Percentiles rank a stretch among this genome's conserved stretches.
These are phyloP conservation scores for Drosophila flavopinicola DNA, from an alignment of 2,888 invertebrate genomes.

Conservation along the genomic window DNA sequence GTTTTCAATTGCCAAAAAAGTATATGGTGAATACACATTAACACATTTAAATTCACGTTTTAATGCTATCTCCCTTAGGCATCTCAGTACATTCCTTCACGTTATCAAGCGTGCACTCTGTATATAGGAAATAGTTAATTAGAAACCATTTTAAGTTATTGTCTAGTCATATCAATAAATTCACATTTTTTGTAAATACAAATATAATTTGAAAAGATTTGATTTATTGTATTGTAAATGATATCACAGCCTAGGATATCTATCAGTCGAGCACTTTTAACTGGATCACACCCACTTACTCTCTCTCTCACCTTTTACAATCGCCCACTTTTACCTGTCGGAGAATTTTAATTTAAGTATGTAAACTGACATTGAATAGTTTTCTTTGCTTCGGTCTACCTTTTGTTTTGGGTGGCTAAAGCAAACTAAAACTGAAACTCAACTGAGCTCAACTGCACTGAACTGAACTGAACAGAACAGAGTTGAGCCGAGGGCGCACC, in stretches of 20 bases:
- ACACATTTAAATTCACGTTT: too few species aligned
- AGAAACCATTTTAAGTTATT: too few species aligned
- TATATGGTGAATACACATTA: too few species aligned
- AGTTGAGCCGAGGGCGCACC: constrained; percentile 12
- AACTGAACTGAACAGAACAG: not conserved
- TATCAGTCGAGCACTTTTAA: not conserved
- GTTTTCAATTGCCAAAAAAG: too few species aligned
- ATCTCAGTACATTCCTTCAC: too few species aligned
- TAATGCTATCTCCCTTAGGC: too few species aligned
- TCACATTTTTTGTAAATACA: too few species aligned
- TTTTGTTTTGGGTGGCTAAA: constrained; percentile 59
- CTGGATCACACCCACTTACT: not conserved
- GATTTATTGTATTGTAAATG: too few species aligned
- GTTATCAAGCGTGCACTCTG: too few species aligned
- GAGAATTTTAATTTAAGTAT: constrained; percentile 79
- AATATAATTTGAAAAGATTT: too few species aligned
- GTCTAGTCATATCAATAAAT: too few species aligned
- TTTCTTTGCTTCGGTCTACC: constrained; percentile 31
- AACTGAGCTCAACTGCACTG: constrained; percentile 8
- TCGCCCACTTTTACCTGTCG: constrained; percentile 41
- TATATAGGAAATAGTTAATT: too few species aligned
- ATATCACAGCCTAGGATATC: not conserved
- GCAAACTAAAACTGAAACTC: constrained; percentile 26
- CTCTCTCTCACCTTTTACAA: not conserved
- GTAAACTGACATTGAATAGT: constrained; percentile 80